Evolutionary conservation across 1,140 invertebrate species (phyloP), one percentile per base, ranked within the genome.

Genomic region (Bombus cullumanus): DNA sequence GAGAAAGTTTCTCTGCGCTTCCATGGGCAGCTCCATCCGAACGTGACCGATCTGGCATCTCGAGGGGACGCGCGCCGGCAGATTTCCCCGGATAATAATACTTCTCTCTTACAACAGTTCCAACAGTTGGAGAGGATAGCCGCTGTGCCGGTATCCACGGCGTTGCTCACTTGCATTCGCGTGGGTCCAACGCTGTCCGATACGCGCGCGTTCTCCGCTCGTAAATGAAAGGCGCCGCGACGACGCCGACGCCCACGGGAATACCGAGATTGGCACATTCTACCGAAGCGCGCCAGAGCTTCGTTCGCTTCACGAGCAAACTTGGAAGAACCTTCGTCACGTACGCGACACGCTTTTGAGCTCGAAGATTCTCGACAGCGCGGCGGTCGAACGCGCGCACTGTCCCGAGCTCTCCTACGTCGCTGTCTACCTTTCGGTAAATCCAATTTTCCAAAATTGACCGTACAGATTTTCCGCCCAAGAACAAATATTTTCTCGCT

Each of bases 81-180:
- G 94, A 95, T 95, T 95, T 95, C 94, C 94, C 94, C 92, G 92
- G 94, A 94, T 95, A 95, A 95, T 95, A 95, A 95, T 95, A 95
- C 94, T 94, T 95, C 93, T 94, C 92, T 94, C 92, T 94, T 93
- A 92, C 92, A 92, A 89, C 87, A 88, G 86, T 90, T 90, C 79
- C 89, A 90, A 84, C 86, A 81, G 88, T 87, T 66, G 82, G 74
- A 47, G 81, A 68, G 78, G 84, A 83, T 64, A 68, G 31, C 62
- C 4, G 69, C 37, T 8, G 13, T 10, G 22, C 18, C 37, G 57
- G 62, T 47, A 72, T 41, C 77, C 64, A 72, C 76, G 81, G 77
- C 87, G 86, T 73, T 86, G 75, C 73, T 90, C 85, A 75, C 87
- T 89, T 90, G 90, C 92, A 83, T 85, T 76, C 74, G 57, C 89